Base-by-base conservation (phyloP, 2,113 vertebrate species). In the Odontesthes bonariensis region DNA sequence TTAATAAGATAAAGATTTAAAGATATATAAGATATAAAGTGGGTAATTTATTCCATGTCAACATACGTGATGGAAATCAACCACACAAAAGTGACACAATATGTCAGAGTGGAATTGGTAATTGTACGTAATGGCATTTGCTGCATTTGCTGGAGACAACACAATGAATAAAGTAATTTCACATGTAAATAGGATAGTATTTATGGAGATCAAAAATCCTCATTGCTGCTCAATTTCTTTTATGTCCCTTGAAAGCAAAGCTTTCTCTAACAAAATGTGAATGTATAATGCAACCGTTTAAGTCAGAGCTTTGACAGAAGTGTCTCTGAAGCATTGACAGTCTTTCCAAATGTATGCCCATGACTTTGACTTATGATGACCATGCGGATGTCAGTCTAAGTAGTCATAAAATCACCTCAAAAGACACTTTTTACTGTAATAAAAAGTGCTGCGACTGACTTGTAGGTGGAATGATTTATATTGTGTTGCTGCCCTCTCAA, bases 401-500 rank as follows among this genome's bases (percentile, higher is more conserved):
- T 3, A 56, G 55, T 38, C 20, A 51, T 31, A 63, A 32, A 54
- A 63, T 4, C 32, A 17, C 27, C 14, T 33, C 3, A 53, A 55
- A 59, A 57, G 52, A 46, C 10, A 19, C 42, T 31, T 49, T 49
- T 57, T n/a, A 10, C 13, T 14, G 19, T 11, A 13, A 2, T 44
- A 68, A 27, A 67, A 44, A 31, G 16, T 2, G n/a, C 27, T 53
- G 2, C 14, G 47, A n/a, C 40, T 32, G 11, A 66, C 13, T 80
- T 12, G 10, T 32, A 27, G n/a, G 20, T 72, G 42, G 20, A 57
- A 38, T 69, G 52, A 79, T 71, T 83, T 71, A 70, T 67, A 65
- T 49, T 40, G 49, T 38, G 32, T 51, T 74, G 57, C 47, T 70
- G 38, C 38, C 52, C 52, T 67, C 20, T 10, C 32, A 55, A n/a